Percentiles rank a stretch among this genome's conserved stretches.
Evolutionary conservation across 2,113 vertebrate genomes (phyloP).

Genomic region (Electrona antarctica): DNA sequence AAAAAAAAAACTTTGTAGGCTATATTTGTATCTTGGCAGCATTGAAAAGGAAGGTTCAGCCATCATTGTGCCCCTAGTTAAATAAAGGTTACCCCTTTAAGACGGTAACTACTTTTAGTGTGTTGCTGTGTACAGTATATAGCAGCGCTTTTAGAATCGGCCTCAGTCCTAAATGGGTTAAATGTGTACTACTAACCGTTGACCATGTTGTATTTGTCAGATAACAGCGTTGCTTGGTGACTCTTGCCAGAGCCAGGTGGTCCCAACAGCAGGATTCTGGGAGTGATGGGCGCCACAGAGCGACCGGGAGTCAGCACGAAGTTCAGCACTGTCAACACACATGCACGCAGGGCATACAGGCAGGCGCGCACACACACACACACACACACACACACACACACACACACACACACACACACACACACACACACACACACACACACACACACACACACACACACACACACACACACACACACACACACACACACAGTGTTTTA

Average conservation of each 20-base stretch:
- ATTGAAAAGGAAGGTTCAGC: not conserved
- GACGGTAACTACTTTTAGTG: too few species aligned
- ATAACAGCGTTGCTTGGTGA: conserved; percentile 85
- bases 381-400: conserved; percentile 9
- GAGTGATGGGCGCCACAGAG: conserved; percentile 82
- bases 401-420: not conserved
- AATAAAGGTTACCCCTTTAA: too few species aligned
- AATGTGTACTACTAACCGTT: conserved; percentile 79
- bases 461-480: not conserved
- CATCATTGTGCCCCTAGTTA: too few species aligned
- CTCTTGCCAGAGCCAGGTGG: conserved; percentile 89
- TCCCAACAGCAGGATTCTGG: conserved; percentile 86
- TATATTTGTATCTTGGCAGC: not conserved
- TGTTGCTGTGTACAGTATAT: too few species aligned
- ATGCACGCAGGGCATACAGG: too few species aligned
- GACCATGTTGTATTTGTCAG: conserved; percentile 86
- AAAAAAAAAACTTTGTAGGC: too few species aligned
- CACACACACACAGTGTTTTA: not conserved
- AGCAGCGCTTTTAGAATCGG: too few species aligned
- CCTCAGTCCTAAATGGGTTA: too few species aligned
- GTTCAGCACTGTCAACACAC: conserved; percentile 76
- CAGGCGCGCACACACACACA: conserved; percentile 7
- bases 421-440: not conserved
- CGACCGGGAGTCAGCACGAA: conserved; percentile 76
- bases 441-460: not conserved